Evolutionary conservation across 2,797 vertebrate species (phyloP).

Genomic region (Lycodopsis pacificus): DNA sequence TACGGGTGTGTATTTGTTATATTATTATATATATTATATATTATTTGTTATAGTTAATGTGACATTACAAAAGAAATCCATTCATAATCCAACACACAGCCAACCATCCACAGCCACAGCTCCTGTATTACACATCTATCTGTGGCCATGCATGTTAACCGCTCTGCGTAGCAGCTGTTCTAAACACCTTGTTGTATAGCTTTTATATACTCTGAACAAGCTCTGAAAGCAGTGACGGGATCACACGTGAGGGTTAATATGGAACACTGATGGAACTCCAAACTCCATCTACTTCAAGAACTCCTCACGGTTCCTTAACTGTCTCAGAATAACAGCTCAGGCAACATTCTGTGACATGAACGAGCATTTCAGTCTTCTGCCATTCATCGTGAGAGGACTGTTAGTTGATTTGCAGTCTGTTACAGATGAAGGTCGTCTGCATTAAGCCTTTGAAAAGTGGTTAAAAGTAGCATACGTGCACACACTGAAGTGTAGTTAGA

Average conservation of each 20-base stretch:
- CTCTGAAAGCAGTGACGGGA: not conserved
- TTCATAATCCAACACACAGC: constrained; percentile 17
- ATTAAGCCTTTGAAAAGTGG: not conserved
- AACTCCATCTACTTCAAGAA: not conserved
- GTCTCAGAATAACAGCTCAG: not conserved
- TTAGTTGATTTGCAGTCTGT: not conserved
- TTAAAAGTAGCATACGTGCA: constrained; percentile 31
- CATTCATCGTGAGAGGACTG: constrained; percentile 24
- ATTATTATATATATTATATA: too few species aligned
- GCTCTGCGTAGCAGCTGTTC: constrained; percentile 26
- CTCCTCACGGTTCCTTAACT: too few species aligned
- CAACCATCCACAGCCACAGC: not conserved
- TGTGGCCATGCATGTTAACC: constrained; percentile 39
- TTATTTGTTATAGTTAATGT: not conserved
- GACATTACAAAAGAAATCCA: not conserved
- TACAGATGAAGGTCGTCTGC: not conserved
- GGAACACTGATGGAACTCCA: constrained; percentile 3
- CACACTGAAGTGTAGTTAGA: constrained; percentile 27
- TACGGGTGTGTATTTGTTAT: not conserved
- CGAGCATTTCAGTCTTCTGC: constrained; percentile 22
- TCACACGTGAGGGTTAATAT: constrained; percentile 21
- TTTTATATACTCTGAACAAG: not conserved
- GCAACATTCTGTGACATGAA: not conserved
- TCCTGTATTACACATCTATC: constrained; percentile 11
- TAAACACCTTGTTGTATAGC: too few species aligned